Evolutionary conservation across 2,113 vertebrate genomes (phyloP).

Genomic region (Peromyscus californicus): DNA sequence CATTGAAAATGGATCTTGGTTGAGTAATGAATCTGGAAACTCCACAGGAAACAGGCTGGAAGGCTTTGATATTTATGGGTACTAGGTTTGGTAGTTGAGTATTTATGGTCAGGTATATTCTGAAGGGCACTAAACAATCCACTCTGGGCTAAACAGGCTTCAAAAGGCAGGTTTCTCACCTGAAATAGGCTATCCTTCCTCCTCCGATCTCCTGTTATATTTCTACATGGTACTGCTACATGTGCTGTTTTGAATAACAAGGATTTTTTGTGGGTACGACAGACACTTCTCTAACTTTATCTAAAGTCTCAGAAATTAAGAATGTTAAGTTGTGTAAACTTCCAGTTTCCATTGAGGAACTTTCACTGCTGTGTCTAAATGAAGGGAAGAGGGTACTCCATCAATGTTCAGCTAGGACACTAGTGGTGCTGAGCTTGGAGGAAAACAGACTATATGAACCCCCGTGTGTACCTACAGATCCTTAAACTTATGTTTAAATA

Average conservation of each 20-base stretch:
- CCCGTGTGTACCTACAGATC: not conserved
- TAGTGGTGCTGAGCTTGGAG: not conserved
- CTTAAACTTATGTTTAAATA: slow-evolving; percentile 6
- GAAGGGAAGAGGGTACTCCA: not conserved
- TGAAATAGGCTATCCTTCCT: not conserved
- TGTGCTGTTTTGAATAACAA: not conserved
- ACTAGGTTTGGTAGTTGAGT: not conserved
- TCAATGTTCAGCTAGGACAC: not conserved
- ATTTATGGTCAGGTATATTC: not conserved
- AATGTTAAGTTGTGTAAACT: not conserved
- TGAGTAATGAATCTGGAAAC: not conserved
- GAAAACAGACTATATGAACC: not conserved
- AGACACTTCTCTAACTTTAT: not conserved
- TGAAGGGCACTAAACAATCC: not conserved
- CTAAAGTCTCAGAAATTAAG: slow-evolving; percentile 35
- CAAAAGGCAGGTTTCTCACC: not conserved
- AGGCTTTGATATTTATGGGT: not conserved
- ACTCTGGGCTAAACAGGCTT: not conserved
- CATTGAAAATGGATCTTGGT: not conserved
- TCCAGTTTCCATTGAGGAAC: not conserved
- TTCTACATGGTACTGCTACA: not conserved
- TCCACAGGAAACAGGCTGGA: not conserved
- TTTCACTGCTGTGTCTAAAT: not conserved
- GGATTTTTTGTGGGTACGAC: not conserved
- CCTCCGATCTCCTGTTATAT: not conserved